phyloP scores from a whole-genome alignment of 2,113 vertebrate species.

The Thomomys bottae region DNA sequence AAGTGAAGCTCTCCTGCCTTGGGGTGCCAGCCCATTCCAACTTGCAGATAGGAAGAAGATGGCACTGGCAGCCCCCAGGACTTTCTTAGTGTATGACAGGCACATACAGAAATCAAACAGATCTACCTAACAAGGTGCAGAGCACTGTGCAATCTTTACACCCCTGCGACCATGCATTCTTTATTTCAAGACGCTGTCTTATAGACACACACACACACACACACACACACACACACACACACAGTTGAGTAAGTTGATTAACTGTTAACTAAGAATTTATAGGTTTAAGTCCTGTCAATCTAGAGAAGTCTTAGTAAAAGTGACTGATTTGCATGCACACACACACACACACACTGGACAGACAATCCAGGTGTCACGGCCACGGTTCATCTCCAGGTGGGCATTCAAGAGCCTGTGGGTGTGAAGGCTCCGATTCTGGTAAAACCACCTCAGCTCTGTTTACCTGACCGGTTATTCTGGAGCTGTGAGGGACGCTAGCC shows the following conservation, averaged over 20 bases:
- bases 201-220: neutral
- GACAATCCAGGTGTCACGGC: neutral
- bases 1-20: neutral
- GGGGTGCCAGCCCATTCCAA: neutral
- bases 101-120: constrained; percentile 3
- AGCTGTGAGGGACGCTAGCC: neutral
- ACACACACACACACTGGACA: neutral
- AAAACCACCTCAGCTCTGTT: neutral
- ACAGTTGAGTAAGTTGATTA: too few relatives aligned
- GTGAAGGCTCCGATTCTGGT: neutral
- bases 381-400: neutral
- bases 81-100: neutral
- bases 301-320: too few relatives aligned
- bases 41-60: neutral
- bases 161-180: neutral
- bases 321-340: too few relatives aligned
- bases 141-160: neutral
- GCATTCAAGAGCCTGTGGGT: neutral
- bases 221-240: neutral
- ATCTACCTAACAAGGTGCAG: neutral
- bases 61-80: neutral
- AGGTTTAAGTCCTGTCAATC: too few relatives aligned
- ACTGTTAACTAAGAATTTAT: too few relatives aligned
- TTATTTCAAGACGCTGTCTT: neutral
- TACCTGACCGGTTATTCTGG: neutral